Evolutionary conservation across 1,140 invertebrate species (phyloP).

Genomic region (Bombus sylvicola): DNA sequence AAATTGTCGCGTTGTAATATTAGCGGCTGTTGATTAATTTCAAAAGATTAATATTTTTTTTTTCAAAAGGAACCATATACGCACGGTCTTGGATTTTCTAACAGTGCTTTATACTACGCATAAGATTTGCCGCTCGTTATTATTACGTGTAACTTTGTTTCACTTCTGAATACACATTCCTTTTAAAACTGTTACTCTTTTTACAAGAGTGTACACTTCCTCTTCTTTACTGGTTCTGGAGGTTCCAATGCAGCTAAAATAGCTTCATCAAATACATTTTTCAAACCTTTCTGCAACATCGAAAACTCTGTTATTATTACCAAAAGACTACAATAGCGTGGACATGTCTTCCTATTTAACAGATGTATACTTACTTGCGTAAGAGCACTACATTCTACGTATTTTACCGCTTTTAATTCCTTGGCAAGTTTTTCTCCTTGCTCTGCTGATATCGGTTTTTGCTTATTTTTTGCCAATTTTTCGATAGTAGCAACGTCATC

Average conservation of each 20-base stretch:
- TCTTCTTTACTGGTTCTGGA: conserved; percentile 95
- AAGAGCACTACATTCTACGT: conserved; percentile 99
- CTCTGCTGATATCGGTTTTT: conserved; percentile 97
- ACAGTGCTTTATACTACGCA: conserved; percentile 62
- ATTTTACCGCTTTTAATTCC: conserved; percentile 99
- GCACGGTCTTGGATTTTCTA: conserved; percentile 50
- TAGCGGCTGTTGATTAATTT: conserved; percentile 52
- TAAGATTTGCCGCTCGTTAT: conserved; percentile 35
- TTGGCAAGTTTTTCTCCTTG: conserved; percentile 98
- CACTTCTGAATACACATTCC: conserved; percentile 26
- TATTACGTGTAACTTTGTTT: conserved; percentile 39
- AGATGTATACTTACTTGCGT: conserved; percentile 89
- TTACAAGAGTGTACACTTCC: conserved; percentile 95
- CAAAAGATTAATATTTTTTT: conserved; percentile 37
- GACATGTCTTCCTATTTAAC: no score
- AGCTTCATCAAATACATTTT: conserved; percentile 99
- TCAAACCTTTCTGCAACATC: conserved; percentile 95
- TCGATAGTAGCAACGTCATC: conserved; percentile 98
- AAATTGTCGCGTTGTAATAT: conserved; percentile 57
- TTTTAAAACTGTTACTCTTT: conserved; percentile 32
- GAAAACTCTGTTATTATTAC: neutral
- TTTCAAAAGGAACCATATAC: conserved; percentile 19
- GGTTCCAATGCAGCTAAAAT: conserved; percentile 98
- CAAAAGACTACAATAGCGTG: no score
- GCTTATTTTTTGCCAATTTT: conserved; percentile 99